Percentiles rank a stretch among this genome's conserved stretches.
Evolutionary conservation across 2,888 invertebrate species (phyloP).

Genomic region (Yponomeuta malinellus): DNA sequence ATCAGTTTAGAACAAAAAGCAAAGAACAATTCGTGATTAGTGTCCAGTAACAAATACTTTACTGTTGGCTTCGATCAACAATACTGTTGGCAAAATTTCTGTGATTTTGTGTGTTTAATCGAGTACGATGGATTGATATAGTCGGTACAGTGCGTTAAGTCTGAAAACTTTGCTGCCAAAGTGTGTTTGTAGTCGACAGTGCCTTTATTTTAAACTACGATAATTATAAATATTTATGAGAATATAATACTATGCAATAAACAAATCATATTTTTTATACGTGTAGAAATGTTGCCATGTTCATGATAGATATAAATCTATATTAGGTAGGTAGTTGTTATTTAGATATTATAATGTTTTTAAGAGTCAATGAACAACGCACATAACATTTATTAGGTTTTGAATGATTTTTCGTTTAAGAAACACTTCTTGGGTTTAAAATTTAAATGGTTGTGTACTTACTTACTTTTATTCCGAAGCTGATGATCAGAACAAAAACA

Average conservation of each 20-base stretch:
- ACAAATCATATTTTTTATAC: conserved; percentile 69
- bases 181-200: conserved; percentile 77
- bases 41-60: conserved; percentile 67
- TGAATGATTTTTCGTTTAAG: conserved; percentile 14
- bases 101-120: conserved; percentile 61
- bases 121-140: conserved; percentile 37
- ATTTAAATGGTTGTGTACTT: conserved; percentile 72
- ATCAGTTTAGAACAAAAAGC: conserved; percentile 37
- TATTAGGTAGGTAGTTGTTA: conserved; percentile 10
- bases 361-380: conserved; percentile 23
- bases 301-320: conserved; percentile 51
- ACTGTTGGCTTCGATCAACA: conserved; percentile 49
- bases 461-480: conserved; percentile 52
- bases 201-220: conserved; percentile 61
- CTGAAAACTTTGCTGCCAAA: conserved; percentile 71
- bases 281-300: conserved; percentile 74
- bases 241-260: conserved; percentile 65
- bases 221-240: conserved; percentile 55
- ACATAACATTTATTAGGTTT: conserved; percentile 3
- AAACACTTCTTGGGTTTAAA: conserved; percentile 25
- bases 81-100: conserved; percentile 60
- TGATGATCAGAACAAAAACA: conserved; percentile 10
- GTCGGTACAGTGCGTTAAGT: conserved; percentile 37
- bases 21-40: conserved; percentile 50
- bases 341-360: conserved; percentile 33